phyloP scores from a whole-genome alignment of 2,888 invertebrate genomes.

The Leistus spinibarbis region DNA sequence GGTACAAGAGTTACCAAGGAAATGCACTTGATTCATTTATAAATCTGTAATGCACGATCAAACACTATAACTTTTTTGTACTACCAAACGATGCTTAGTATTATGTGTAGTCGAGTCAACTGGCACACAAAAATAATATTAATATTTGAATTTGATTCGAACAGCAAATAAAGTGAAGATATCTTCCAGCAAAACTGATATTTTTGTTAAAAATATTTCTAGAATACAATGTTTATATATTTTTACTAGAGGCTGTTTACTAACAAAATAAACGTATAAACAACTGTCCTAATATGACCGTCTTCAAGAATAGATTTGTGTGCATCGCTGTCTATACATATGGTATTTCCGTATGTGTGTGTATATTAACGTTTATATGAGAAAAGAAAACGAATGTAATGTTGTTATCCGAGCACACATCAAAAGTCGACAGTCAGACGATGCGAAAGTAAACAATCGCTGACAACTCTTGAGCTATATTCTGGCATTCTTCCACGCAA shows the following conservation, averaged over 20 bases:
- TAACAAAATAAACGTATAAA: neutral
- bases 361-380: neutral
- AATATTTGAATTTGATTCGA: no score
- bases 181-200: no score
- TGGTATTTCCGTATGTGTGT: neutral
- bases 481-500: neutral
- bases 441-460: neutral
- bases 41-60: no score
- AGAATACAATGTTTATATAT: no score
- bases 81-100: no score
- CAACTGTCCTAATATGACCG: neutral
- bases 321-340: neutral
- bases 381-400: slow-evolving; percentile 2
- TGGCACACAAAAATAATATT: no score
- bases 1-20: no score
- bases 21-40: no score
- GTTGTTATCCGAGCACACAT: slow-evolving; percentile 5
- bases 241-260: neutral
- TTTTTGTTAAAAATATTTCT: no score
- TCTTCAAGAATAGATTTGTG: neutral
- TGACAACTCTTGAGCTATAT: neutral
- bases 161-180: no score
- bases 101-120: no score
- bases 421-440: slow-evolving; percentile 1
- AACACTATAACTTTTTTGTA: no score